These are phyloP conservation scores for Drosophila rhopaloa DNA, from an alignment of 1,140 invertebrate genomes.

Conservation along the genomic window DNA sequence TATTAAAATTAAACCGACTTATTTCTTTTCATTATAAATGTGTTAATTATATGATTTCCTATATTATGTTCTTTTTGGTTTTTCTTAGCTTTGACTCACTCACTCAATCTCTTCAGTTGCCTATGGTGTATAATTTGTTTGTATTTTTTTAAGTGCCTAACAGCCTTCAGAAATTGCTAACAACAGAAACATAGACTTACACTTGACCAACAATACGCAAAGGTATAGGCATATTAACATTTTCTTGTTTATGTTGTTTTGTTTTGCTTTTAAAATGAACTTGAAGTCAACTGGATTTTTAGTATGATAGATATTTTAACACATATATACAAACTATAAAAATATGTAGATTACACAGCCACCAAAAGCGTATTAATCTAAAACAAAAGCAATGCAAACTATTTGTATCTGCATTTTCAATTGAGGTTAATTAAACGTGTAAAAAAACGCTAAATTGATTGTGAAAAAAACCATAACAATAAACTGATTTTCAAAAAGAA, in stretches of 20 bases:
- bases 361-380: not conserved
- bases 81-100: slow-evolving; percentile 48
- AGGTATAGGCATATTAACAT: slow-evolving; percentile 41
- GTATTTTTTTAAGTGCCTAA: slow-evolving; percentile 16
- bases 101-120: slow-evolving; percentile 51
- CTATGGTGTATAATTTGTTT: slow-evolving; percentile 54
- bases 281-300: slow-evolving; percentile 19
- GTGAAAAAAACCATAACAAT: slow-evolving; percentile 16
- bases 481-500: slow-evolving; percentile 16
- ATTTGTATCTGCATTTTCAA: not conserved
- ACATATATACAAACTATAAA: not conserved
- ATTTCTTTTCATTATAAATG: too few relatives aligned
- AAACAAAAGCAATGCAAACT: not conserved
- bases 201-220: slow-evolving; percentile 40
- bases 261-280: slow-evolving; percentile 18
- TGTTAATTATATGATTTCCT: not conserved
- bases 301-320: too few relatives aligned
- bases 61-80: too few relatives aligned
- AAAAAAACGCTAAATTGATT: slow-evolving; percentile 26
- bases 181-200: slow-evolving; percentile 54
- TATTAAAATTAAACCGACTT: too few relatives aligned
- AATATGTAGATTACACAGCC: slow-evolving; percentile 7
- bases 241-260: slow-evolving; percentile 29
- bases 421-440: not conserved
- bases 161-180: slow-evolving; percentile 61